Evolutionary conservation across 1,140 invertebrate genomes (phyloP).

Genomic region (Triops longicaudatus): DNA sequence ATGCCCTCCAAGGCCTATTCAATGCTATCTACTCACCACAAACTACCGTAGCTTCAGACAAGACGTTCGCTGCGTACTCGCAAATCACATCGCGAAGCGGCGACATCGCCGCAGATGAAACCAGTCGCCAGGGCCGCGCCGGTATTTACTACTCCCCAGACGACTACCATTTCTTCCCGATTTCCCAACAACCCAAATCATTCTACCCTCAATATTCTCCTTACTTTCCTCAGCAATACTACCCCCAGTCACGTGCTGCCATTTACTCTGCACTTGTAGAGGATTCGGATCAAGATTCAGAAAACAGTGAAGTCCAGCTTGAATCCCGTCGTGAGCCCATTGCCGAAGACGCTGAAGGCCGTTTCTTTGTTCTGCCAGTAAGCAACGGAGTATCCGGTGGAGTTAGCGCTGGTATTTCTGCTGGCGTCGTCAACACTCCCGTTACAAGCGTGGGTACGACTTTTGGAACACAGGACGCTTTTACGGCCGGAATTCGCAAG

Average conservation of each 20-base stretch:
- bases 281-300: neutral
- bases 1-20: neutral
- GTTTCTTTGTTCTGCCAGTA: neutral
- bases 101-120: neutral
- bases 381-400: neutral
- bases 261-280: neutral
- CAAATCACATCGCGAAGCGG: neutral
- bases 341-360: neutral
- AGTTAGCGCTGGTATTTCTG: neutral
- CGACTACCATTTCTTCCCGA: neutral
- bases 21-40: neutral
- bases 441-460: neutral
- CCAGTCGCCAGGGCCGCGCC: neutral
- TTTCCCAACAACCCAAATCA: neutral
- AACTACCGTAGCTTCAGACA: neutral
- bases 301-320: neutral
- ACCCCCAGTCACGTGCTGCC: neutral
- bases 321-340: neutral
- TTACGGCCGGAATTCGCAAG: neutral
- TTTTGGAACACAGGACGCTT: neutral
- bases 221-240: neutral
- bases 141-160: neutral
- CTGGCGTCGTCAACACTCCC: neutral
- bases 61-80: neutral
- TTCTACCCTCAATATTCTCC: neutral